phyloP scores from a whole-genome alignment of 2,888 invertebrate genomes.

The Abrostola tripartita region DNA sequence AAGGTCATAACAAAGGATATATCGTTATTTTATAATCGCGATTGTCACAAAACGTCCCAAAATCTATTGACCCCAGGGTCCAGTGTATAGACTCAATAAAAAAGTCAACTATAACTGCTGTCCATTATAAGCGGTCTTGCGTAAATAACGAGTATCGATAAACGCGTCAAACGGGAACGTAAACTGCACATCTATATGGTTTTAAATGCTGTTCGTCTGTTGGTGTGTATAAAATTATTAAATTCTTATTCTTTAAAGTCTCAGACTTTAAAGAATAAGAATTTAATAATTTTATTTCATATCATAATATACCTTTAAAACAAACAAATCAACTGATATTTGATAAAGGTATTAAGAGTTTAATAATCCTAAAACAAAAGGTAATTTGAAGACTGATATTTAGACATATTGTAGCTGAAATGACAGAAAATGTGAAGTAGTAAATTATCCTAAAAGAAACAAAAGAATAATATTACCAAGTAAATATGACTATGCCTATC shows the following conservation, averaged over 20 bases:
- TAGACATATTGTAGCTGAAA: too few relatives aligned
- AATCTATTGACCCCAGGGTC: conserved; percentile 19
- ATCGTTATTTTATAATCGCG: neutral
- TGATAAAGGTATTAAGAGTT: too few relatives aligned
- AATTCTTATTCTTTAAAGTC: too few relatives aligned
- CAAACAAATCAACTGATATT: too few relatives aligned
- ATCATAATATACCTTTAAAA: neutral
- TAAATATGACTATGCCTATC: too few relatives aligned
- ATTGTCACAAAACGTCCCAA: conserved; percentile 1
- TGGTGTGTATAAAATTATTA: neutral
- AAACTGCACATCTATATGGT: conserved; percentile 43
- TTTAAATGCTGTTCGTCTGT: conserved; percentile 7
- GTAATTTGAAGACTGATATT: too few relatives aligned
- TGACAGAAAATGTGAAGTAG: too few relatives aligned
- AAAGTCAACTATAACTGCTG: conserved; percentile 45
- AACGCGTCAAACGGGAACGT: conserved; percentile 63
- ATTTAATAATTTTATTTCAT: neutral
- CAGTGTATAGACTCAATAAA: conserved; percentile 55
- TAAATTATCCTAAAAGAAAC: too few relatives aligned
- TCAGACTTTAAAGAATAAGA: neutral
- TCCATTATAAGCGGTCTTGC: conserved; percentile 42
- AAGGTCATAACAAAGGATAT: neutral
- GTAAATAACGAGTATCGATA: conserved; percentile 64
- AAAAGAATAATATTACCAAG: too few relatives aligned
- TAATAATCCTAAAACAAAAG: too few relatives aligned